Evolutionary conservation across 2,888 invertebrate species (phyloP), one percentile per base, ranked within the genome.

Genomic region (Tetragonula carbonaria): DNA sequence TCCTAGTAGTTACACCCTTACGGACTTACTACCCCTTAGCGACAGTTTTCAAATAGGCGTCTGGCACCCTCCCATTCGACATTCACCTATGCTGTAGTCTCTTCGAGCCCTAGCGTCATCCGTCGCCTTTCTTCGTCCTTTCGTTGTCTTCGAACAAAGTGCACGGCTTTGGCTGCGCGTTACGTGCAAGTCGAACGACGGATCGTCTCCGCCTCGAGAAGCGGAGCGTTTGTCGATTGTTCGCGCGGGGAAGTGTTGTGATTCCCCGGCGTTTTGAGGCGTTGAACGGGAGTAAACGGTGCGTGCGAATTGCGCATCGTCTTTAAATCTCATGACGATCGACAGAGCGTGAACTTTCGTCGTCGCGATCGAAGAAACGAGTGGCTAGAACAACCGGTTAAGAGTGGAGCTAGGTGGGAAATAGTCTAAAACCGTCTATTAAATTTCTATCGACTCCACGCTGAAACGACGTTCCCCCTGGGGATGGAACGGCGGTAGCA

Each of bases 21-120:
- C 90, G 86, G 90, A 91, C 91, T 91, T 91, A 90, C 88, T 89
- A 89, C 90, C 90, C 91, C 91, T 91, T 90, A 88, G 90, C 90
- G 88, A 91, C 90, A 90, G 90, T 91, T 91, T 90, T 89, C 88
- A 89, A 90, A 90, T 90, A 89, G 90, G 84, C 85, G 87, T 90
- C 90, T 78, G 77, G 74, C 87, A 88, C 89, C 85, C 86, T 75
- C 80, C 87, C 75, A 79, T 63, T 73, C 84, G 70, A 86, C 81
- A 83, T 88, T 90, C 88, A 83, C 86, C 87, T 89, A 84, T 84
- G 81, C 88, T 72, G 74, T 78, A 78, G 81, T 57, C 88, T 82
- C 81, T 38, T 73, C 84, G 77, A 87, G 71, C 71, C 83, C 77
- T 72, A 74, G 66, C 81, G 33, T 80, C 83, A 68, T 77, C 45